Evolutionary conservation across 2,113 vertebrate genomes (phyloP), one percentile per base, ranked within the genome.

Genomic region (Silurus meridionalis): DNA sequence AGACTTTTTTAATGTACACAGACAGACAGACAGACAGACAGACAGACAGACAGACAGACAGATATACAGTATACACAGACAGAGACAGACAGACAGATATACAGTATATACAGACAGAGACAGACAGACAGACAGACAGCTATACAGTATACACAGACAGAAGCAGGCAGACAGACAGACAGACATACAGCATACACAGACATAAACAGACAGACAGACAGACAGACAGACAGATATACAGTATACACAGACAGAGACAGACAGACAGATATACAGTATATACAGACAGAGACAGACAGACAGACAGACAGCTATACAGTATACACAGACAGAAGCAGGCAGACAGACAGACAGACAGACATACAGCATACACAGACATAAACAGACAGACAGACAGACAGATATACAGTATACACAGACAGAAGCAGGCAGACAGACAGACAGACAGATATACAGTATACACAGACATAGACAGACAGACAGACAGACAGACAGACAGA

Each of bases 1-100:
- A 37, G 1, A 37, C 37, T 5, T 57, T 57, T 57, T 57, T 57
- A 57, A 13, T 57, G 91, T 81, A 90, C 19, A 72, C 66, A 72
- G 50, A 66, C 82, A 83, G 15, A 37, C 67, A 37, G 37, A 37
- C 37, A 37, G 28, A 37, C 28, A 37, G 28, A 37, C 28, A 37
- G 37, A 37, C 37, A 37, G 37, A 37, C 37, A 37, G 37, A 37
- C 37, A 37, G 37, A 37, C 2, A 37, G 1, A 37, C 37, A 37
- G 37, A 37, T 37, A 37, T 37, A 37, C 37, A 37, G 37, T 37
- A 37, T 37, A 37, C 37, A 37, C 37, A 37, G 37, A 37, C 37
- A 37, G 37, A 37, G 37, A 37, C 37, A 37, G 37, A 37, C 37
- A 37, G 37, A 37, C 37, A 37, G 37, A 37, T 37, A 37, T 37